These are phyloP conservation scores for Drosophila multiciliata DNA, from an alignment of 2,888 invertebrate species.

Conservation along the genomic window DNA sequence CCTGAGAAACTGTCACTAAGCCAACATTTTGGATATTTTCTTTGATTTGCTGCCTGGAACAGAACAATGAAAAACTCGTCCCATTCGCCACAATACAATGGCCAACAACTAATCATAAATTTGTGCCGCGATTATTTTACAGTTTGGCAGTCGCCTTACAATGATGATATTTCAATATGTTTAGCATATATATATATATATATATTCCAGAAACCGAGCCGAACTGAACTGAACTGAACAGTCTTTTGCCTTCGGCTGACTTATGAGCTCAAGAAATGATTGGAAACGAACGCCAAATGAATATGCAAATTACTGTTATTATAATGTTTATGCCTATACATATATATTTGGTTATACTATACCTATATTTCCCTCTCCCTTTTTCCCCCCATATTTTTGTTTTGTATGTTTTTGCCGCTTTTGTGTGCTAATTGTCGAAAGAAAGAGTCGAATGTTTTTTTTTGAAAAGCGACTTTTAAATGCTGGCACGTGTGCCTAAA, in stretches of 20 bases:
- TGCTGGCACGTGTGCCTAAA: constrained; percentile 71
- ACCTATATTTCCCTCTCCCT: constrained; percentile 10
- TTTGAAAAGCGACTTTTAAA: constrained; percentile 57
- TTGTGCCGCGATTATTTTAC: constrained; percentile 78
- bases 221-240: constrained; percentile 11
- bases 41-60: constrained; percentile 49
- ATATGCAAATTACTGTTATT: constrained; percentile 74
- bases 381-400: neutral
- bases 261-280: constrained; percentile 70
- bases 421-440: constrained; percentile 67
- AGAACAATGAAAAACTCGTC: constrained; percentile 27
- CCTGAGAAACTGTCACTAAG: constrained; percentile 65
- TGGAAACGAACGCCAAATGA: constrained; percentile 61
- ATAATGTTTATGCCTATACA: constrained; percentile 73
- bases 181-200: constrained; percentile 22
- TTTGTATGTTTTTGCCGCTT: constrained; percentile 40
- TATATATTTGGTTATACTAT: constrained; percentile 41
- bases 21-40: constrained; percentile 59
- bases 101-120: constrained; percentile 76
- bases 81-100: constrained; percentile 34
- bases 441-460: constrained; percentile 42
- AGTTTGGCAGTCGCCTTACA: constrained; percentile 63
- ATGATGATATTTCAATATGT: constrained; percentile 56
- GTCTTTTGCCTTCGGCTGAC: constrained; percentile 47
- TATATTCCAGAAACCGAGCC: constrained; percentile 12